Conservation (phyloP, 2,113 vertebrate species). For the Scytalopus superciliaris region DNA sequence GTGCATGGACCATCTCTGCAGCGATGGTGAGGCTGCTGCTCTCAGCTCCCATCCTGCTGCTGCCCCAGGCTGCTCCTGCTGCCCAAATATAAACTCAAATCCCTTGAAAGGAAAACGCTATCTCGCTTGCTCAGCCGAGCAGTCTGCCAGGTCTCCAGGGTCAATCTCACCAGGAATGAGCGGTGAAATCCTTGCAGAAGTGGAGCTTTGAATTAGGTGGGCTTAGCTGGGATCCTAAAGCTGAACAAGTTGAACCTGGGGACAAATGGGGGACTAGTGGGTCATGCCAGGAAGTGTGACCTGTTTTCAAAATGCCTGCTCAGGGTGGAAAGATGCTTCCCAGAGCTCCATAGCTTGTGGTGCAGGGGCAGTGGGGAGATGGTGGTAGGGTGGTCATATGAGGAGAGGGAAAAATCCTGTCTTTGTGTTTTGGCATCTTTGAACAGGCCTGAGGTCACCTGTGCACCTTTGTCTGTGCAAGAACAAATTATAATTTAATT, state of each 20-base stretch:
- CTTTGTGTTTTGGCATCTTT: not conserved
- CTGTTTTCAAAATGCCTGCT: not conserved
- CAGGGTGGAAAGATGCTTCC: not conserved
- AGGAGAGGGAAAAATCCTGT: not conserved
- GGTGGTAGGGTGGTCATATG: not conserved
- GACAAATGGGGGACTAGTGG: not conserved
- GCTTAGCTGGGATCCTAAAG: not conserved
- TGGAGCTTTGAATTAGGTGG: not conserved
- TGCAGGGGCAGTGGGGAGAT: not conserved
- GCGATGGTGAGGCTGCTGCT: not conserved
- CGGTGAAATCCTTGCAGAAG: not conserved
- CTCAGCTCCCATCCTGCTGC: not conserved
- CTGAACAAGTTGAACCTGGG: not conserved
- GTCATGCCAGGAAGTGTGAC: fast-evolving
- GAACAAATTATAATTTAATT: not conserved
- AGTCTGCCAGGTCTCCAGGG: not conserved
- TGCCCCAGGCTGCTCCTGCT: not conserved
- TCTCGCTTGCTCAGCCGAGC: not conserved
- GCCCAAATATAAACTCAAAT: not conserved
- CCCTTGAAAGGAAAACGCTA: not conserved
- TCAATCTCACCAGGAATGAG: not conserved
- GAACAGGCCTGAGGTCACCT: not conserved
- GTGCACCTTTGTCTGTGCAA: not conserved
- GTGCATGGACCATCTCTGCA: fast-evolving
- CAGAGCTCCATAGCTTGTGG: not conserved